Evolutionary conservation across 2,888 invertebrate genomes (phyloP), one percentile per base, ranked within the genome.

Genomic region (Epinotia ramella): DNA sequence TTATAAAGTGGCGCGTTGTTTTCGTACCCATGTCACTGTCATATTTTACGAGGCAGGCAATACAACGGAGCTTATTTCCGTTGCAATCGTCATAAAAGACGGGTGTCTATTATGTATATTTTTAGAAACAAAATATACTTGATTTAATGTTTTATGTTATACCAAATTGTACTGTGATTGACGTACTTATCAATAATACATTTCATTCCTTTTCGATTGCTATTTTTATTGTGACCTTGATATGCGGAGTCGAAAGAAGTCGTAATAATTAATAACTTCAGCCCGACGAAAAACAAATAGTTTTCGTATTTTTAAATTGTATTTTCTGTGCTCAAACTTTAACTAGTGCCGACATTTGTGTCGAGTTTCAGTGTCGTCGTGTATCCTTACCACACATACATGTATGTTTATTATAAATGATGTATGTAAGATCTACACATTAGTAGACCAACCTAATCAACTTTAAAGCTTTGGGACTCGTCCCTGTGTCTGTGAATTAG

Each of bases 41-140:
- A 49, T 57, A 46, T 60, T 53, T 53, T 53, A 60, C 9, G 18
- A 2, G 12, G 24, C 20, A 20, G 71, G 18, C 63, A 56, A 20
- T 20, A 63, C 18, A 56, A 12, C 24, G 56, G 11, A 64, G 71
- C 56, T 24, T 57, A 72, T 72, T 72, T 72, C 56, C 44, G 44
- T 18, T 44, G 57, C 20, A 57, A 3, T 13, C 20, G 3, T 12
- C 56, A 56, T 53, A 20, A 56, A 71, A 56, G 71, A 40, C 63
- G 40, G 4, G 49, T n/a, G 33, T 62, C 53, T 12, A 28, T 28
- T 28, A 28, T 3, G 12, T 40, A 63, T 20, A 49, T 64, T 56
- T 63, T 63, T n/a, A 2, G 16, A 16, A 53, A 40, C 2, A 71
- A 20, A 57, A 62, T 20, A 4, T 18, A 16, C 49, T 49, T 49